Evolutionary conservation across 1,140 invertebrate species (phyloP), one percentile per base, ranked within the genome.

Genomic region (Euura lappo): DNA sequence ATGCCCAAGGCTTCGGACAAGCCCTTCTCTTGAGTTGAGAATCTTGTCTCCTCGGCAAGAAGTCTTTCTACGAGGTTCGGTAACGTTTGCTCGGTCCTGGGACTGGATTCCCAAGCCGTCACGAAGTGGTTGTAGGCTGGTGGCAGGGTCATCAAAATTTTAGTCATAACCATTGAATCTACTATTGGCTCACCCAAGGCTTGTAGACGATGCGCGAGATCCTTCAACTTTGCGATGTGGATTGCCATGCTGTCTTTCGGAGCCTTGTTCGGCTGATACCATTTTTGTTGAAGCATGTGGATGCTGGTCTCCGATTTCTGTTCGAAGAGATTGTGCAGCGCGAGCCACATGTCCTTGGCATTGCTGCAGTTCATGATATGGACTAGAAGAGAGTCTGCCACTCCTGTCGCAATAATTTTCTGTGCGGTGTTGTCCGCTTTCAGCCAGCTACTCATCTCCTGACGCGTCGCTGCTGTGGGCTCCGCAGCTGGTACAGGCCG

Each of bases 311-410:
- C 68, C 86, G 82, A 1, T 83, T 73, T 45, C 72, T 83, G 1
- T 78, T 77, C 70, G 84, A 79, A 0, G 81, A 80, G 75, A 81
- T 84, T 83, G 86, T 87, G 28, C 0, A 28, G 28, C 28, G 28
- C 28, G 28, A 28, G 28, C 28, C 28, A 28, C 28, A 28, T 28
- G 68, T 79, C 79, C 6, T 80, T 79, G 44, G 82, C 75, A 67
- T 71, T 77, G 13, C 72, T 60, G 71, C 81, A 85, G 44, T 80
- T 79, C 45, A 85, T 74, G 6, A 84, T 78, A 72, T 82, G 82
- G 47, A 79, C 51, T 68, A 84, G 75, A 2, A 71, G 77, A 11
- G 74, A 60, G 47, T 81, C 74, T 44, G 71, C 74, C 46, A 79
- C 75, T 65, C 73, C 74, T 60, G 77, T 74, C 1, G 79, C 76